phyloP scores from a whole-genome alignment of 2,888 invertebrate genomes.

The Drosophila yooni region DNA sequence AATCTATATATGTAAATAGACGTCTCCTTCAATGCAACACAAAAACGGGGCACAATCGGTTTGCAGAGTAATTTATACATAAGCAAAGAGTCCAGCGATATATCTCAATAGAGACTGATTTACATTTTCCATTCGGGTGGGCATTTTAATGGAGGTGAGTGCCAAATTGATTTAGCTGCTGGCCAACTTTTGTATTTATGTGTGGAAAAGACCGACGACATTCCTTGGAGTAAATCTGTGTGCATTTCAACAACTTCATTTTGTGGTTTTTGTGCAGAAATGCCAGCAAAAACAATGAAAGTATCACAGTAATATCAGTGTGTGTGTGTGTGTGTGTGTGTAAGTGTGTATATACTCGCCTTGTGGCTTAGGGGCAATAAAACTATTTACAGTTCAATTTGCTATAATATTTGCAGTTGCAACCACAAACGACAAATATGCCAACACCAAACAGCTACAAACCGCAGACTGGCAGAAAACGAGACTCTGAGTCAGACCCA shows the following conservation, averaged over 20 bases:
- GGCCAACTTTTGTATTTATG: background rate
- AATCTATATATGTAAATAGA: background rate
- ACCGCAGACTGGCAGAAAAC: slow-evolving; percentile 40
- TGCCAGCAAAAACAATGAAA: slow-evolving; percentile 50
- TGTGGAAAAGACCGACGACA: slow-evolving; percentile 14
- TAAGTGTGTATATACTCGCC: slow-evolving; percentile 17
- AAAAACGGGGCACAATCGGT: background rate
- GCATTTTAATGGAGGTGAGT: background rate
- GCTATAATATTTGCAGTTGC: slow-evolving; percentile 76
- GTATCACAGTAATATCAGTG: slow-evolving; percentile 39
- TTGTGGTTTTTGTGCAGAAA: slow-evolving; percentile 41
- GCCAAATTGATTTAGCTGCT: slow-evolving; percentile 26
- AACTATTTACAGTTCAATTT: slow-evolving; percentile 81
- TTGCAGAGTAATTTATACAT: background rate
- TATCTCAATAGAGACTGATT: background rate
- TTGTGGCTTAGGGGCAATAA: slow-evolving; percentile 73
- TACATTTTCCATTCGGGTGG: background rate
- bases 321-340: slow-evolving; percentile 13
- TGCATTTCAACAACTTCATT: slow-evolving; percentile 74
- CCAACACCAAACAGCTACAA: slow-evolving; percentile 45
- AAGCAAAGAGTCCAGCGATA: background rate
- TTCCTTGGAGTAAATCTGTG: slow-evolving; percentile 68
- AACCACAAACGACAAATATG: slow-evolving; percentile 78
- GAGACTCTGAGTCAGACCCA: slow-evolving; percentile 2
- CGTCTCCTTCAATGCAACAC: too few species aligned